phyloP scores from a whole-genome alignment of 2,797 vertebrate genomes.

The Mormyrops attenuatus region DNA sequence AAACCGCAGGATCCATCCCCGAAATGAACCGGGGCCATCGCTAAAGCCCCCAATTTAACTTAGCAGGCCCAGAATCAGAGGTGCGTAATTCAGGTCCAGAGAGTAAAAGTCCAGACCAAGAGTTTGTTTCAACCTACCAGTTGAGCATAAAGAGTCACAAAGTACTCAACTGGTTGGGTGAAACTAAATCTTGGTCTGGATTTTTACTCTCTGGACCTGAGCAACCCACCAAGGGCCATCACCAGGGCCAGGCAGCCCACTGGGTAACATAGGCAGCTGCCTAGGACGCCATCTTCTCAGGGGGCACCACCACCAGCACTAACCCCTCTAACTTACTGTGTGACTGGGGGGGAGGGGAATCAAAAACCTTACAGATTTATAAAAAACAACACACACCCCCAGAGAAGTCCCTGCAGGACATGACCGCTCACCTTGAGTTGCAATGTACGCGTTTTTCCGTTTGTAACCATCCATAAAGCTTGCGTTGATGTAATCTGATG shows the following conservation, averaged over 20 bases:
- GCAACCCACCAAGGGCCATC: neutral
- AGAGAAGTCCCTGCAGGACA: neutral
- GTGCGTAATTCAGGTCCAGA: neutral
- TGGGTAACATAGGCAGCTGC: neutral
- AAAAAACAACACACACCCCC: neutral
- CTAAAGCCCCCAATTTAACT: neutral
- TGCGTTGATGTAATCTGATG: constrained; percentile 75
- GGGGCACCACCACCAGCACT: neutral
- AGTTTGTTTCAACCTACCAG: neutral
- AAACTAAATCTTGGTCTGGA: neutral
- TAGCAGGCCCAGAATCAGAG: neutral
- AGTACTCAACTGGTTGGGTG: neutral
- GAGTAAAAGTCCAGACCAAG: neutral
- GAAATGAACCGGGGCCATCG: neutral
- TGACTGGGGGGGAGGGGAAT: too few species aligned
- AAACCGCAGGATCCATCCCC: neutral
- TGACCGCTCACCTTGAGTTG: constrained; percentile 69
- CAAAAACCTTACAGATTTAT: neutral
- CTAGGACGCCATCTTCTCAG: neutral
- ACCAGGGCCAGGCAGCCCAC: neutral
- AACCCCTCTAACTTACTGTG: neutral
- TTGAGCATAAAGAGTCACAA: neutral
- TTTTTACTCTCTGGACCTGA: neutral
- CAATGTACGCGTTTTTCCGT: constrained; percentile 70
- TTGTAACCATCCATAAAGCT: constrained; percentile 84